A percentile compares a stretch with the other conserved stretches of the same genome.
Evolutionary conservation across 2,888 invertebrate species (phyloP).

Genomic region (Tenthredo distinguenda): DNA sequence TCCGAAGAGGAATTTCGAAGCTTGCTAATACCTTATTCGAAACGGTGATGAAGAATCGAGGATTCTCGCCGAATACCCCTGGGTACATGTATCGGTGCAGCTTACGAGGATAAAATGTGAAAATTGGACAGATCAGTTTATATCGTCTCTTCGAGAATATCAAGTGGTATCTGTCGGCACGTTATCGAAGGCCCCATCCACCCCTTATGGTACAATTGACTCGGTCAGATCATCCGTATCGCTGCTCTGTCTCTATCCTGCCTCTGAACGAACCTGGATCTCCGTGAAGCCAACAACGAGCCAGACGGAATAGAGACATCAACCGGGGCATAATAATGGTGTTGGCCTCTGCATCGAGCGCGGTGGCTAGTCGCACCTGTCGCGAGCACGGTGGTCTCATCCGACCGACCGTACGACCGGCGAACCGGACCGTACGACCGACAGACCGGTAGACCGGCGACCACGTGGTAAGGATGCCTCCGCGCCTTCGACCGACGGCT

Average conservation of each 20-base stretch:
- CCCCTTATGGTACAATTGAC: constrained; percentile 17
- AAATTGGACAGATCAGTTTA: neutral
- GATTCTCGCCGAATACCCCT: neutral
- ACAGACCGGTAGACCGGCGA: constrained; percentile 45
- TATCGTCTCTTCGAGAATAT: neutral
- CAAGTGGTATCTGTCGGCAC: neutral
- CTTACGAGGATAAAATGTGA: neutral
- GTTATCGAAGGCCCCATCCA: constrained; percentile 14
- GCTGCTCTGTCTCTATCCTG: constrained; percentile 2
- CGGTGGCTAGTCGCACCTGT: constrained; percentile 75
- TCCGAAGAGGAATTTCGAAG: neutral
- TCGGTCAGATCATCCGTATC: constrained; percentile 27
- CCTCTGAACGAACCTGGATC: constrained; percentile 48
- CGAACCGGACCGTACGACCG: constrained; percentile 51
- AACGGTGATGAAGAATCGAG: neutral
- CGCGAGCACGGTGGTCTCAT: constrained; percentile 75
- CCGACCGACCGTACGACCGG: constrained; percentile 61
- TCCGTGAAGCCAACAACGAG: constrained; percentile 53
- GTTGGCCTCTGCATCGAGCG: constrained; percentile 72
- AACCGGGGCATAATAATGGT: constrained; percentile 66
- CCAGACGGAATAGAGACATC: constrained; percentile 64
- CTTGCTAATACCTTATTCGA: neutral
- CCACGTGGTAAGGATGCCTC: constrained; percentile 41
- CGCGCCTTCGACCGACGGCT: constrained; percentile 46
- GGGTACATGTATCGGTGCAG: too few species aligned